Conservation (phyloP, 2,888 invertebrate genomes). For the Stenotaenia linearis region DNA sequence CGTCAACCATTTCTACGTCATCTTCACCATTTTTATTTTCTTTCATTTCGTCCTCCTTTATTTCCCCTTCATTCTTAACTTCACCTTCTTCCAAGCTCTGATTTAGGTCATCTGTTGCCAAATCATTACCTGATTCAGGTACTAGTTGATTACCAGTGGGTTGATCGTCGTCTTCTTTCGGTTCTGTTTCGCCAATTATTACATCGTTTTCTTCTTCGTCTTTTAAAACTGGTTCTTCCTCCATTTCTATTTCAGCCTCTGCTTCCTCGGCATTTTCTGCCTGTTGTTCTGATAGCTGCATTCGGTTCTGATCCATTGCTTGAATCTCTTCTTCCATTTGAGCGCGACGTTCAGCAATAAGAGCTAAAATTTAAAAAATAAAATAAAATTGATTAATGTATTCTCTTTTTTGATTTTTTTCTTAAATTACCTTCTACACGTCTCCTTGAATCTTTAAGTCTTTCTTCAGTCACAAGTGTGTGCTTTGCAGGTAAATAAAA, state of each 20-base stretch:
- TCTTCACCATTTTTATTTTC: not conserved
- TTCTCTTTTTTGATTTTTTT: not conserved
- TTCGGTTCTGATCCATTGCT: constrained; percentile 12
- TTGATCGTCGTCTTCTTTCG: not conserved
- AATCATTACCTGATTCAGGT: constrained; percentile 14
- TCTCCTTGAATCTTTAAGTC: constrained; percentile 59
- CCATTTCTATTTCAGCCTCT: constrained; percentile 8
- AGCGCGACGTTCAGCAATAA: constrained; percentile 2
- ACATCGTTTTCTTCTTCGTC: constrained; percentile 21
- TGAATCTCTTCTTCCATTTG: constrained; percentile 29
- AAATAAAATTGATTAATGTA: not conserved
- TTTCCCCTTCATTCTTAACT: not conserved
- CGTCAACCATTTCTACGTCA: not conserved
- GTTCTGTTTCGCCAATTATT: not conserved
- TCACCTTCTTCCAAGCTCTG: not conserved
- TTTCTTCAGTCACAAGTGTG: constrained; percentile 62
- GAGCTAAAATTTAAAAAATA: not conserved
- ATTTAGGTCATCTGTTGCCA: not conserved
- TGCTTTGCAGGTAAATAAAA: constrained; percentile 81
- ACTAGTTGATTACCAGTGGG: not conserved
- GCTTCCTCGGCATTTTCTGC: not conserved
- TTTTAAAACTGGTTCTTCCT: constrained; percentile 3
- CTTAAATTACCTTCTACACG: constrained; percentile 59
- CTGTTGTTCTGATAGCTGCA: not conserved
- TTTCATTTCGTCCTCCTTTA: not conserved